These are phyloP conservation scores for Pseudolaguvia tuberculata DNA, from an alignment of 2,113 vertebrate species.

Conservation along the genomic window DNA sequence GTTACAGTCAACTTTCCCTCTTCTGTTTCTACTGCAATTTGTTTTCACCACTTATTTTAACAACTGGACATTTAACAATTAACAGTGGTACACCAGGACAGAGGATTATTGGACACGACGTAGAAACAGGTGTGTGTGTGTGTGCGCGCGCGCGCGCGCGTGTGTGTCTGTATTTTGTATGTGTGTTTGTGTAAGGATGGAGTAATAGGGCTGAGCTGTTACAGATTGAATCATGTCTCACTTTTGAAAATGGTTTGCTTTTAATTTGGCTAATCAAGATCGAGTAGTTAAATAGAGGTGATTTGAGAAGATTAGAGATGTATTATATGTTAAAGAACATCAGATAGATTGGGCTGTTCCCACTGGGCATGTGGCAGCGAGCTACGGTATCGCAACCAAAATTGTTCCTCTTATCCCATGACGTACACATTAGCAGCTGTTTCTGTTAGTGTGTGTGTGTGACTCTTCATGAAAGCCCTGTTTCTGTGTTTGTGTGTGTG, in stretches of 20 bases:
- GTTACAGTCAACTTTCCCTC: conserved; percentile 10
- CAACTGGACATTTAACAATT: conserved; percentile 34
- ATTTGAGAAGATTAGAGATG: conserved; percentile 51
- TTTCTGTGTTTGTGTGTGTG: conserved; percentile 21
- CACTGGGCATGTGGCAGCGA: conserved; percentile 56
- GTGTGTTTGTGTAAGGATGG: neutral
- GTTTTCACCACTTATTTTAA: conserved; percentile 18
- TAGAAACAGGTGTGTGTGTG: conserved; percentile 24
- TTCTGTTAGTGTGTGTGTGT: conserved; percentile 16
- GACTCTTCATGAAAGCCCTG: conserved; percentile 6
- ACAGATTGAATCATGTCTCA: conserved; percentile 36
- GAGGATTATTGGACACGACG: conserved; percentile 45
- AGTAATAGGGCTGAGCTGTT: conserved; percentile 1
- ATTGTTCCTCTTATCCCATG: conserved; percentile 20
- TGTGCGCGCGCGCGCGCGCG: too few species aligned
- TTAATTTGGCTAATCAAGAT: too few species aligned
- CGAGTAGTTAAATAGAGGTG: conserved; percentile 58
- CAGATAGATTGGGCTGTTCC: conserved; percentile 59
- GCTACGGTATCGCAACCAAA: conserved; percentile 11
- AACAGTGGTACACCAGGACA: conserved; percentile 40
- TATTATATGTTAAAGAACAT: conserved; percentile 59
- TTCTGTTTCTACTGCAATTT: neutral
- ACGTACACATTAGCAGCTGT: conserved; percentile 5
- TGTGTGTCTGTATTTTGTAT: too few species aligned
- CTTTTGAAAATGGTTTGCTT: conserved; percentile 59